Evolutionary conservation across 2,888 invertebrate species (phyloP).

Genomic region (Entomobrya multifasciata): DNA sequence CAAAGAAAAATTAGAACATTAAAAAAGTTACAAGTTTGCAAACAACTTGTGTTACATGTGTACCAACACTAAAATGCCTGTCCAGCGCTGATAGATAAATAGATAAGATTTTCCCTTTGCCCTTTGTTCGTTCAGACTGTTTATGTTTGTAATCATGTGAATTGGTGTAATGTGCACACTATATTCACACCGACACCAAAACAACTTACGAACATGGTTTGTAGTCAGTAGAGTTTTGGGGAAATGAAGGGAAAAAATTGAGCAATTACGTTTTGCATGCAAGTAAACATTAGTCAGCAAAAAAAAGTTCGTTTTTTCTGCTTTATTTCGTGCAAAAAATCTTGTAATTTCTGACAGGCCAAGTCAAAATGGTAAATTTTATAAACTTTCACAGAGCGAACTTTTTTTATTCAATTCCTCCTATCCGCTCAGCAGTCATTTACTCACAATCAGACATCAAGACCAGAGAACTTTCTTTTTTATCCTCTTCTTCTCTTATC

Average conservation of each 20-base stretch:
- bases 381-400: constrained; percentile 12
- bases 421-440: background rate
- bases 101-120: background rate
- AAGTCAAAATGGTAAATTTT: background rate
- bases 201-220: no score
- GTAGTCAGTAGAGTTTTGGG: background rate
- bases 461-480: constrained; percentile 22
- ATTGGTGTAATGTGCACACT: background rate
- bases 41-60: background rate
- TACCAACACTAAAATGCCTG: no score
- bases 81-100: background rate
- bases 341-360: background rate
- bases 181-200: background rate
- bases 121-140: background rate
- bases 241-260: background rate
- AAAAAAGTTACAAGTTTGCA: constrained; percentile 25
- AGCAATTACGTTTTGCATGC: constrained; percentile 26
- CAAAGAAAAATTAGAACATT: constrained; percentile 1
- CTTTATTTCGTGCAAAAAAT: background rate
- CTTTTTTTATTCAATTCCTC: constrained; percentile 11
- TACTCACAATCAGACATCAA: background rate
- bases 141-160: background rate
- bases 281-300: constrained; percentile 1
- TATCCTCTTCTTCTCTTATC: constrained; percentile 7
- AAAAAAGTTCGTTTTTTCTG: background rate